A percentile compares a stretch with the other conserved stretches of the same genome.
These are phyloP conservation scores for Diachrysia chrysitis DNA, from an alignment of 2,888 invertebrate species.

Conservation along the genomic window DNA sequence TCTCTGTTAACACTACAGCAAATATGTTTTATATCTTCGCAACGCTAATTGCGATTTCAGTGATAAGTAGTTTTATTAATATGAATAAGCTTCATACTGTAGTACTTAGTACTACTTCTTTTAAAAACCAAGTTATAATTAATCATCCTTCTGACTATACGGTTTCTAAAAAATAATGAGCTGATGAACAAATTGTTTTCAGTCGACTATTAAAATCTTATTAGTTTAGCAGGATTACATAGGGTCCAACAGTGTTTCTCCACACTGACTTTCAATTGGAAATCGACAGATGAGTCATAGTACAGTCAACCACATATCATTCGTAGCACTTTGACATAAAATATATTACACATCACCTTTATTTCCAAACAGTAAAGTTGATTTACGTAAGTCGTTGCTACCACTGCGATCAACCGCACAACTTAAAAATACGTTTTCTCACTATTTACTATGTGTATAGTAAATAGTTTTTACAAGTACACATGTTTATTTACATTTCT, in stretches of 20 bases:
- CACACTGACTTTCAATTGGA: background rate
- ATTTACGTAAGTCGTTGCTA: background rate
- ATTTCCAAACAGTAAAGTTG: background rate
- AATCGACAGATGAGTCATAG: background rate
- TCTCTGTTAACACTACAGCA: no score
- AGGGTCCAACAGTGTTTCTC: background rate
- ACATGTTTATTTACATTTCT: slow-evolving; percentile 14
- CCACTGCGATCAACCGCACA: no score
- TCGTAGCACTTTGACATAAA: background rate
- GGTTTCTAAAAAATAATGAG: no score
- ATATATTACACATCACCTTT: no score
- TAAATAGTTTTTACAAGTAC: slow-evolving; percentile 36
- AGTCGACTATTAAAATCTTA: background rate
- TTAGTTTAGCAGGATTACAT: slow-evolving; percentile 1
- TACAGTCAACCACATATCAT: background rate
- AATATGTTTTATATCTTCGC: no score
- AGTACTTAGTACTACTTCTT: no score
- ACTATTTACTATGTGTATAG: slow-evolving; percentile 26
- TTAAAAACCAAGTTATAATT: no score
- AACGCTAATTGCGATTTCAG: no score
- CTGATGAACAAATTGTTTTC: no score
- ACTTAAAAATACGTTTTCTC: background rate
- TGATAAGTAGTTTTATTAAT: no score
- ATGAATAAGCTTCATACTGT: no score
- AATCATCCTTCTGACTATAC: no score